Evolutionary conservation across 1,140 invertebrate genomes (phyloP), one percentile per base, ranked within the genome.

Genomic region (Tribolium madens): DNA sequence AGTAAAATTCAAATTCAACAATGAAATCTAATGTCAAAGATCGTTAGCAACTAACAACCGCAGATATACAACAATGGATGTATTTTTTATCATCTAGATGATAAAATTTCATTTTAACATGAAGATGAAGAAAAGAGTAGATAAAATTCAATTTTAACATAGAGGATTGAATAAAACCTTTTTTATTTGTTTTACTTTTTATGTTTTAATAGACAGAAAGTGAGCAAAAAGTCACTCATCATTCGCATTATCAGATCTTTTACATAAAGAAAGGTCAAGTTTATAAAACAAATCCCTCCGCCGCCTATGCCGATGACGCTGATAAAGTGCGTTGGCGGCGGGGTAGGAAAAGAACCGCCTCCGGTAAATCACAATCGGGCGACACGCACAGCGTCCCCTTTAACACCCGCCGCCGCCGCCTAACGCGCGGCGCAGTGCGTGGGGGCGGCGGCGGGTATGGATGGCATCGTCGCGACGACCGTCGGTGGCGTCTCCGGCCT

Each of bases 401-500:
- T n/a, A n/a, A n/a, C 26, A 60, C 18, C 53, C 9, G n/a, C 53
- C 53, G 53, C 53, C 50, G 50, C 50, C 53, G 53, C 53, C 53
- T 64, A 64, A 64, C 57, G 57, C 17, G 57, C 57, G 26, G 57
- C 48, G 21, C 10, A 13, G 26, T 64, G 57, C 57, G 57, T 72
- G 70, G 17, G 18, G 53, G 53, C 26, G 46, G 69, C 47, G 36
- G 70, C 26, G 47, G 68, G 36, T 17, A 33, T 48, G 60, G 60
- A 14, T 42, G 70, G 70, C 42, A 71, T 18, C 69, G 69, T 71
- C 69, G 69, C 69, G 69, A 71, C 69, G 69, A 48, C 47, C 47
- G 69, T 48, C 47, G 69, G 69, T 48, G 69, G 70, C 70, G 70
- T 72, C 70, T 72, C 70, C 70, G 26, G 47, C 70, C 70, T 72